A percentile compares a stretch with the other conserved stretches of the same genome.
Conservation (phyloP, 1,140 invertebrate genomes). For the Drosophila melanogaster region Release_6_plus_ISO1_MT NT_033777.3:1518001-1518500, state of each 20-base stretch:
- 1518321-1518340: background rate
- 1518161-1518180: background rate
- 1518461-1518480: no score
- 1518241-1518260: conserved; percentile 1
- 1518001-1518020: no score
- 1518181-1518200: background rate
- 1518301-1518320: conserved; percentile 8
- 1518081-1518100: conserved; percentile 6
- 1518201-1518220: background rate
- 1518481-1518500: no score
- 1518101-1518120: conserved; percentile 4
- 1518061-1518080: conserved; percentile 1
- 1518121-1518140: background rate
- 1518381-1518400: background rate
- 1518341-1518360: background rate
- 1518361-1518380: background rate
- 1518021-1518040: conserved; percentile 2
- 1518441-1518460: no score
- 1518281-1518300: conserved; percentile 4
- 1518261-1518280: background rate
- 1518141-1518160: background rate
- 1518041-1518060: conserved; percentile 6
- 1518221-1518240: background rate
- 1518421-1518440: conserved; percentile 1
- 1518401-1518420: background rate